These are phyloP conservation scores for Pseudomugil tenellus DNA, from an alignment of 2,797 vertebrate species.

Conservation along the genomic window DNA sequence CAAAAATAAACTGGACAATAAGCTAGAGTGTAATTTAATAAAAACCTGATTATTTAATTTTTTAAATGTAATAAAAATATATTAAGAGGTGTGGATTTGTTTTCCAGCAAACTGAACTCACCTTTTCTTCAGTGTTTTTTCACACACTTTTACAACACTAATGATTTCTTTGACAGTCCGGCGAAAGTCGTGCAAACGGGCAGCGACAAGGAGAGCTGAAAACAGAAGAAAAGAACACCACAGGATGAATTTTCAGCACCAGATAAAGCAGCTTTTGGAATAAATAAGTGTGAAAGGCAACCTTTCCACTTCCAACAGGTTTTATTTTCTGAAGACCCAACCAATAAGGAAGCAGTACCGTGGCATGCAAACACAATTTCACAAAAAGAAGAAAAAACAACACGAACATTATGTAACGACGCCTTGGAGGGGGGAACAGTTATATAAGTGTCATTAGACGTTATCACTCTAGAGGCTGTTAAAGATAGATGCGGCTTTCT, in stretches of 20 bases:
- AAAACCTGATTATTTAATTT: too few species aligned
- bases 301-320: not conserved
- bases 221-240: slow-evolving; percentile 22
- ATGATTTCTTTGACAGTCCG: slow-evolving; percentile 94
- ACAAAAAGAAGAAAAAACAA: slow-evolving; percentile 33
- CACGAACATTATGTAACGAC: slow-evolving; percentile 63
- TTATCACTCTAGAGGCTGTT: slow-evolving; percentile 56
- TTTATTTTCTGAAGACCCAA: slow-evolving; percentile 1
- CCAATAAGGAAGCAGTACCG: not conserved
- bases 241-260: not conserved
- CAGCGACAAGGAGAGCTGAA: slow-evolving; percentile 93
- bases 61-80: too few species aligned
- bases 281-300: too few species aligned
- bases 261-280: too few species aligned
- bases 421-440: slow-evolving; percentile 62
- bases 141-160: slow-evolving; percentile 95
- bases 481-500: slow-evolving; percentile 63
- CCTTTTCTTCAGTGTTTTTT: slow-evolving; percentile 93
- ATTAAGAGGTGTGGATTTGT: too few species aligned
- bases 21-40: too few species aligned
- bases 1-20: too few species aligned
- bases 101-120: too few species aligned
- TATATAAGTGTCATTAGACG: slow-evolving; percentile 71
- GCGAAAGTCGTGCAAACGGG: slow-evolving; percentile 94
- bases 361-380: slow-evolving; percentile 18